Evolutionary conservation across 2,113 vertebrate genomes (phyloP).

Genomic region (Ptyas mucosa): DNA sequence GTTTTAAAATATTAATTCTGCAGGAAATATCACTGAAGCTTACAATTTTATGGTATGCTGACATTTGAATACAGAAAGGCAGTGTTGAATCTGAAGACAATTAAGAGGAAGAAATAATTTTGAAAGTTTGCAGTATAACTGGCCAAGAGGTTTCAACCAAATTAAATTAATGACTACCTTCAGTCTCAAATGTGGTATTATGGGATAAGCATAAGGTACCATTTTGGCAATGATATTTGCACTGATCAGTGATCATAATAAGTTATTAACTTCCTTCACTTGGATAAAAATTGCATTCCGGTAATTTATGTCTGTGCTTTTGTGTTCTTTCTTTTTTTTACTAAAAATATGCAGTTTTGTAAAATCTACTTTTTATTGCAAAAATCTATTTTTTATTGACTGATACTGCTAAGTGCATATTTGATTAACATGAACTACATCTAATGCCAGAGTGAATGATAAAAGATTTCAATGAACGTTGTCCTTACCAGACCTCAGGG

Average conservation of each 20-base stretch:
- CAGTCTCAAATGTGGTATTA: slow-evolving; percentile 11
- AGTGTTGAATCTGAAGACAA: slow-evolving; percentile 13
- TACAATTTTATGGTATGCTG: slow-evolving; percentile 9
- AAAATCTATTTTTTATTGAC: not conserved
- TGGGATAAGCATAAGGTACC: not conserved
- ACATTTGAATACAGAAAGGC: slow-evolving; percentile 28
- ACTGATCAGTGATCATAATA: not conserved
- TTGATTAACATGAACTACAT: not conserved
- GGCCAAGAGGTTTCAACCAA: slow-evolving; percentile 8
- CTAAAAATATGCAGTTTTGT: not conserved
- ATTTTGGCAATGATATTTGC: not conserved
- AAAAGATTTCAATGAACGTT: not conserved
- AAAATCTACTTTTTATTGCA: not conserved
- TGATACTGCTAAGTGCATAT: not conserved
- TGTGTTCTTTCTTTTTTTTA: not conserved
- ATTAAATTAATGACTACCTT: slow-evolving; percentile 14
- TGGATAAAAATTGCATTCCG: slow-evolving; percentile 1
- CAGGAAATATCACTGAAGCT: slow-evolving; percentile 16
- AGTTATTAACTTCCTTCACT: not conserved
- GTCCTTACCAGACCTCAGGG: not conserved
- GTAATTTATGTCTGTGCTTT: not conserved
- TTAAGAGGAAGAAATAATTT: not conserved
- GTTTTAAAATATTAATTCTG: not conserved
- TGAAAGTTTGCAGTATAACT: not conserved
- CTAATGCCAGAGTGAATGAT: slow-evolving; percentile 21